Percentiles rank a stretch among this genome's conserved stretches.
Evolutionary conservation across 2,797 vertebrate genomes (phyloP).

Genomic region (Anguilla obscura): DNA sequence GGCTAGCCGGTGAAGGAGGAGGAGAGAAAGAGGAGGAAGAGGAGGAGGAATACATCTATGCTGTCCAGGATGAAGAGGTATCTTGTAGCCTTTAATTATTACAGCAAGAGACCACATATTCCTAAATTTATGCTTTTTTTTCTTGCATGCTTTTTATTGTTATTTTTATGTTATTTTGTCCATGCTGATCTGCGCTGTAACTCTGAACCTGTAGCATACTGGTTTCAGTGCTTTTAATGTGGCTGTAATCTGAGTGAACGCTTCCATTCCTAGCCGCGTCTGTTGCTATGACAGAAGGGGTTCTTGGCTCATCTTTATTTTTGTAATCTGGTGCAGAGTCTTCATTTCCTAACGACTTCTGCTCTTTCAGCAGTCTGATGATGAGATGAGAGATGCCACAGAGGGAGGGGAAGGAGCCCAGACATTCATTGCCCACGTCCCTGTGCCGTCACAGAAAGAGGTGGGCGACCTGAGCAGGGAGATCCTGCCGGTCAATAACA

Average conservation of each 20-base stretch:
- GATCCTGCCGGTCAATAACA: background rate
- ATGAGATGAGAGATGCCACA: conserved; percentile 71
- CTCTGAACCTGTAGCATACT: background rate
- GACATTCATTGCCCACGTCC: conserved; percentile 91
- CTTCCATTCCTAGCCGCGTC: background rate
- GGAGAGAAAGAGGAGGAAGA: conserved; percentile 69
- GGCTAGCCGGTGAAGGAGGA: conserved; percentile 71
- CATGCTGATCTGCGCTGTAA: background rate
- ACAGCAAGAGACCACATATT: background rate
- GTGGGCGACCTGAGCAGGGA: conserved; percentile 62
- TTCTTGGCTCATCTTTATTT: background rate
- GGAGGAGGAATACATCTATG: conserved; percentile 89
- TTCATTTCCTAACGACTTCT: background rate
- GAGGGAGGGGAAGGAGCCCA: conserved; percentile 83
- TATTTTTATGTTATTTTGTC: background rate
- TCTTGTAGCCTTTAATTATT: conserved; percentile 2
- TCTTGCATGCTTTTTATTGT: background rate
- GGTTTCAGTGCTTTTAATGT: background rate
- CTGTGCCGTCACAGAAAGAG: conserved; percentile 93
- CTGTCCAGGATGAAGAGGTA: conserved; percentile 81
- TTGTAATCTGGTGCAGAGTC: background rate
- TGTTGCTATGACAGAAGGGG: background rate
- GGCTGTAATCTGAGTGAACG: background rate
- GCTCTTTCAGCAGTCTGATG: conserved; percentile 73
- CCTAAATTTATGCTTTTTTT: background rate